phyloP scores from a whole-genome alignment of 2,113 vertebrate genomes.

The Glareola pratincola region DNA sequence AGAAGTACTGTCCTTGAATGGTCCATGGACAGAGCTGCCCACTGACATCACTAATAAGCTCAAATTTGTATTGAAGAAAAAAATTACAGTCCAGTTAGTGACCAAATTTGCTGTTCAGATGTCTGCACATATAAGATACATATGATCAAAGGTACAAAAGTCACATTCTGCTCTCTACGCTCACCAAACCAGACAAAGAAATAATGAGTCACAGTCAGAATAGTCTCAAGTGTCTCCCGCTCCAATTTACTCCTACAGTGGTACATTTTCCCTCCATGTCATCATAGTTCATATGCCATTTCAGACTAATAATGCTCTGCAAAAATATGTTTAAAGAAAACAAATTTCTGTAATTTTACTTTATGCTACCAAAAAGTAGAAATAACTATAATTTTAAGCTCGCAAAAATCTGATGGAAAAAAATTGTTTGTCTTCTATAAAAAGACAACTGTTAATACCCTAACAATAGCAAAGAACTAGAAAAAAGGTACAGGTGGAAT shows the following conservation, averaged over 20 bases:
- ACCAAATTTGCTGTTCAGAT: neutral
- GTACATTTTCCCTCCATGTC: neutral
- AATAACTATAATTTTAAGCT: neutral
- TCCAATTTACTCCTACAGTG: neutral
- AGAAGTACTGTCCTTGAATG: neutral
- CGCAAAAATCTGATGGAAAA: neutral
- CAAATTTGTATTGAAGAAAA: neutral
- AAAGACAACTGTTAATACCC: neutral
- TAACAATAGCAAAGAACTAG: neutral
- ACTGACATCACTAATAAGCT: neutral
- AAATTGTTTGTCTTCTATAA: too few relatives aligned
- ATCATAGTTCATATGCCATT: neutral
- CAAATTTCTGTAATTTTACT: neutral
- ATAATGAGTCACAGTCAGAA: neutral
- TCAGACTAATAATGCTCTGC: neutral
- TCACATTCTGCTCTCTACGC: neutral
- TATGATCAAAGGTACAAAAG: neutral
- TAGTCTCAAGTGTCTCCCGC: neutral
- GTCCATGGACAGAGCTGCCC: neutral
- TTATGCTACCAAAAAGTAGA: neutral
- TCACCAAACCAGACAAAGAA: neutral
- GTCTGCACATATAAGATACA: neutral
- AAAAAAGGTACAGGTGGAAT: neutral
- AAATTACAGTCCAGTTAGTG: neutral
- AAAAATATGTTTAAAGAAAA: neutral